A percentile compares a stretch with the other conserved stretches of the same genome.
These are phyloP conservation scores for Bubo bubo DNA, from an alignment of 2,113 vertebrate species.

Conservation along the genomic window DNA sequence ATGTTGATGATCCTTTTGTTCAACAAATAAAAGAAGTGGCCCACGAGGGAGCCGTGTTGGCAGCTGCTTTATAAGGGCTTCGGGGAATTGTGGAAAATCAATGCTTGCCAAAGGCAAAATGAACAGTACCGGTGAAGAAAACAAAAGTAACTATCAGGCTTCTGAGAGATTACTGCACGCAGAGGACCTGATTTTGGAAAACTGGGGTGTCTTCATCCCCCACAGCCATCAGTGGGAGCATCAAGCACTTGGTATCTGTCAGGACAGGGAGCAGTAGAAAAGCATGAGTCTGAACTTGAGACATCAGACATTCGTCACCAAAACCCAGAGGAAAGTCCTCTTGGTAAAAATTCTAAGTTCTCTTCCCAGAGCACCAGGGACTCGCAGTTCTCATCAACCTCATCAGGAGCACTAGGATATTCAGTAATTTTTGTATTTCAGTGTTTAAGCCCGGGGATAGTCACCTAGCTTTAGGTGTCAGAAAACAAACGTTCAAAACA, in stretches of 20 bases:
- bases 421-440: background rate
- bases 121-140: slow-evolving; percentile 16
- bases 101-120: slow-evolving; percentile 59
- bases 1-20: slow-evolving; percentile 65
- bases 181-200: background rate
- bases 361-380: background rate
- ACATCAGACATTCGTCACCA: fast-evolving
- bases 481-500: background rate
- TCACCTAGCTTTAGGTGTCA: background rate
- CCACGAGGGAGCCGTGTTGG: slow-evolving; percentile 51
- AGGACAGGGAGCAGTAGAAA: background rate
- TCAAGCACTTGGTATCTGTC: fast-evolving
- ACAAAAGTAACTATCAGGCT: background rate
- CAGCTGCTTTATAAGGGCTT: slow-evolving; percentile 54
- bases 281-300: background rate
- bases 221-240: background rate
- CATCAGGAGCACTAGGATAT: fast-evolving
- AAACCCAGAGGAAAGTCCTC: background rate
- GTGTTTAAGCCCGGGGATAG: background rate
- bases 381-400: background rate
- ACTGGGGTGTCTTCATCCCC: background rate
- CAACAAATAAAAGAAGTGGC: slow-evolving; percentile 60
- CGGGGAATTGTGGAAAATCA: slow-evolving; percentile 54
- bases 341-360: background rate
- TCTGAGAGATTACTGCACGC: background rate